Conservation (phyloP, 2,113 vertebrate species). For the Zeus faber region DNA sequence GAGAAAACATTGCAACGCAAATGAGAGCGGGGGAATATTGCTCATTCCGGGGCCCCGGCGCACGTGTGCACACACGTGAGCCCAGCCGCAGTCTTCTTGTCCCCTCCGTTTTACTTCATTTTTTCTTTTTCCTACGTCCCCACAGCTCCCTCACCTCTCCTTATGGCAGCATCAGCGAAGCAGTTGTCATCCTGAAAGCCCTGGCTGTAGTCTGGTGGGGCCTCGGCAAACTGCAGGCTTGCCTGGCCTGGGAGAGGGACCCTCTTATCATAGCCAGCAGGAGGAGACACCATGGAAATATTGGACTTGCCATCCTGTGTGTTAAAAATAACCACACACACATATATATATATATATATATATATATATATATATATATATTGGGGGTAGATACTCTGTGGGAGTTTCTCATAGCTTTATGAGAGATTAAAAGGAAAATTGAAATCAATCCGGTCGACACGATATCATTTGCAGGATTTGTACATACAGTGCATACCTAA, state of each 20-base stretch:
- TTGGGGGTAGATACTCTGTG: not conserved
- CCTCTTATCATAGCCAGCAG: constrained; percentile 23
- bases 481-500: too few relatives aligned
- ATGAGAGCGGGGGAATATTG: constrained; percentile 27
- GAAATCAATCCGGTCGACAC: not conserved
- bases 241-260: constrained; percentile 8
- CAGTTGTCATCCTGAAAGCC: constrained; percentile 28
- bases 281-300: constrained; percentile 46
- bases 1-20: constrained; percentile 29
- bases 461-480: not conserved
- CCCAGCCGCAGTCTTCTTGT: not conserved
- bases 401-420: too few relatives aligned
- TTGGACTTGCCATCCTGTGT: constrained; percentile 31
- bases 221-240: constrained; percentile 1
- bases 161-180: constrained; percentile 61
- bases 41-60: not conserved
- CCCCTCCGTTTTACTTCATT: not conserved
- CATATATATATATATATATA: not conserved
- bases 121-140: not conserved
- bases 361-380: not conserved
- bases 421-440: constrained; percentile 1
- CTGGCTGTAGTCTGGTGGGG: constrained; percentile 45
- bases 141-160: constrained; percentile 58
- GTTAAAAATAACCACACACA: not conserved
- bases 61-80: constrained; percentile 9